Evolutionary conservation across 2,888 invertebrate genomes (phyloP).

Genomic region (Apotomis turbidana): DNA sequence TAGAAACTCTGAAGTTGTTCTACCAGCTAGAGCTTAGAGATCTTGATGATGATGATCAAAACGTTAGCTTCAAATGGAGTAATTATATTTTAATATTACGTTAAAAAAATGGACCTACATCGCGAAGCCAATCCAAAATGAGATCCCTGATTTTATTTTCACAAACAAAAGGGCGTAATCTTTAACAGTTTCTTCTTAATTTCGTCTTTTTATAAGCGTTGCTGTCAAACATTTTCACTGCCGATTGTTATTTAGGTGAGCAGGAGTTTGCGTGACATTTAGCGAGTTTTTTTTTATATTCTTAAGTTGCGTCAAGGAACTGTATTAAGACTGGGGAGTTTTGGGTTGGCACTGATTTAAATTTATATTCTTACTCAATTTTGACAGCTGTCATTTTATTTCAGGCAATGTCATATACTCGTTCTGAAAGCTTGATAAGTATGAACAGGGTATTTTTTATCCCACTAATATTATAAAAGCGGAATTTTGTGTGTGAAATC

Average conservation of each 20-base stretch:
- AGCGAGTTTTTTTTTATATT: conserved; percentile 4
- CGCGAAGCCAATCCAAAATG: background rate
- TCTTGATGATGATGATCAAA: no score
- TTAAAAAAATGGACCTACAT: background rate
- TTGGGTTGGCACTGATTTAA: conserved; percentile 1
- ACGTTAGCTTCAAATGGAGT: no score
- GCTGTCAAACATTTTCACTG: conserved; percentile 24
- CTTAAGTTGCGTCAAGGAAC: conserved; percentile 18
- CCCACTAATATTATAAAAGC: no score
- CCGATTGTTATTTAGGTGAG: conserved; percentile 30
- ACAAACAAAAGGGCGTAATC: background rate
- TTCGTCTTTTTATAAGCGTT: background rate
- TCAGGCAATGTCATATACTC: no score
- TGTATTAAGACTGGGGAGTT: conserved; percentile 1
- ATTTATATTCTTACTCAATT: conserved; percentile 1
- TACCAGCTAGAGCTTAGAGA: no score
- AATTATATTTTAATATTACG: no score
- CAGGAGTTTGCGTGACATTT: conserved; percentile 6
- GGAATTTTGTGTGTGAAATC: no score
- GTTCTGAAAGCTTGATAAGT: no score
- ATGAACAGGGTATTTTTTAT: no score
- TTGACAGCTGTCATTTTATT: background rate
- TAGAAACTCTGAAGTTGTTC: no score
- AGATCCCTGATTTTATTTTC: background rate
- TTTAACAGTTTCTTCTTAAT: background rate